Evolutionary conservation across 2,113 vertebrate species (phyloP), one percentile per base, ranked within the genome.

Genomic region (Vimba vimba): DNA sequence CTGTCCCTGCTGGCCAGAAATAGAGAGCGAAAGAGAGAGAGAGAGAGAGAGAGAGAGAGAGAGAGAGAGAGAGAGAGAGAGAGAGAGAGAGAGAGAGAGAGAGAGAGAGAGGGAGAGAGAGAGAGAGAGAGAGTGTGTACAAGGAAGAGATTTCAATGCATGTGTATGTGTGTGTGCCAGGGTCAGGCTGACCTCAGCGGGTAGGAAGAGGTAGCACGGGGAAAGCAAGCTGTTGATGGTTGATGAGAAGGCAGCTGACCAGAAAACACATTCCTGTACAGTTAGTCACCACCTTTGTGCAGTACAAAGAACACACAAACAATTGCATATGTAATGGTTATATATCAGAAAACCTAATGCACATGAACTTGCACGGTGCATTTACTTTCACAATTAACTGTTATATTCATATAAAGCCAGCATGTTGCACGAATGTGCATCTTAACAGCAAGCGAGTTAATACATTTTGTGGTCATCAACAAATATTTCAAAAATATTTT

Each of bases 221-320:
- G 78, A 85, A 80, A 59, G 82, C 30, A 52, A 81, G 82, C 36
- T 86, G 77, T 74, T 69, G 87, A 85, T 15, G 15, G 52, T 68
- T 81, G 85, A 87, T 80, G 78, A 88, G 85, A 91, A 89, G 82
- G 64, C 90, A 89, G 85, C 82, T 89, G 85, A 91, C 77, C 30
- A 71, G 47, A 30, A 84, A 30, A 57, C 66, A 84, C 84, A 88
- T 86, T 89, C 88, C 21, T 87, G 64, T 79, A 13, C 0, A 60
- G 86, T 90, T 85, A 88, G 69, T 86, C 80, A 87, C 88, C 90
- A 90, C 85, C 82, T 79, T 69, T 80, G n/a, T 2, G 11, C 55
- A 78, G 11, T n/a, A 6, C 11, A 84, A 36, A 68, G 81, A 33
- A 15, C 73, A 60, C 71, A 83, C 33, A 83, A 25, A 62, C 57